phyloP scores from a whole-genome alignment of 2,888 invertebrate species.

The Macrophya annulata region DNA sequence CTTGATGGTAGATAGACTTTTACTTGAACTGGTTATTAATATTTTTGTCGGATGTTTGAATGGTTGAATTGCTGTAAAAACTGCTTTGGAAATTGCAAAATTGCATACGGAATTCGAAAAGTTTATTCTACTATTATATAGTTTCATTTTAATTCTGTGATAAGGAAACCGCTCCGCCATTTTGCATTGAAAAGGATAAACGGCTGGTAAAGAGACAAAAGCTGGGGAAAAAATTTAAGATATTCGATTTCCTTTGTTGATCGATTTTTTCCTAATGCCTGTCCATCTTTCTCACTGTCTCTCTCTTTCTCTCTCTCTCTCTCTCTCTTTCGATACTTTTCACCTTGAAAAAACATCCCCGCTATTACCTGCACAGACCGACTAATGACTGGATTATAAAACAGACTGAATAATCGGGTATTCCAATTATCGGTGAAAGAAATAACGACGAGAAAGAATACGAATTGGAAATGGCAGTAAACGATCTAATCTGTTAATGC shows the following conservation, averaged over 20 bases:
- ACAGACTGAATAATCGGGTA: not conserved
- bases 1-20: not conserved
- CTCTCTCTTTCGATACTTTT: not conserved
- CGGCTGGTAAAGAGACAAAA: slow-evolving; percentile 20
- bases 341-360: not conserved
- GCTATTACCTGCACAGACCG: not conserved
- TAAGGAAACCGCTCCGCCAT: slow-evolving; percentile 44
- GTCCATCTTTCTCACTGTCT: not conserved
- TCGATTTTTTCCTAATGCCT: slow-evolving; percentile 7
- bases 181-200: slow-evolving; percentile 44
- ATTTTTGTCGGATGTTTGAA: not conserved
- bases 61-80: not conserved
- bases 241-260: slow-evolving; percentile 13
- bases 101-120: not conserved
- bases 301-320: not conserved
- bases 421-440: not conserved
- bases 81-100: not conserved
- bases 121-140: not conserved
- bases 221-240: not conserved
- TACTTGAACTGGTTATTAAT: not conserved
- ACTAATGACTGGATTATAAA: slow-evolving; percentile 19
- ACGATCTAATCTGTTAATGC: slow-evolving; percentile 54
- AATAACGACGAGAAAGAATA: slow-evolving; percentile 38
- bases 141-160: not conserved
- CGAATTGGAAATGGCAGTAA: slow-evolving; percentile 5